Evolutionary conservation across 2,888 invertebrate species (phyloP).

Genomic region (Pollenia angustigena): DNA sequence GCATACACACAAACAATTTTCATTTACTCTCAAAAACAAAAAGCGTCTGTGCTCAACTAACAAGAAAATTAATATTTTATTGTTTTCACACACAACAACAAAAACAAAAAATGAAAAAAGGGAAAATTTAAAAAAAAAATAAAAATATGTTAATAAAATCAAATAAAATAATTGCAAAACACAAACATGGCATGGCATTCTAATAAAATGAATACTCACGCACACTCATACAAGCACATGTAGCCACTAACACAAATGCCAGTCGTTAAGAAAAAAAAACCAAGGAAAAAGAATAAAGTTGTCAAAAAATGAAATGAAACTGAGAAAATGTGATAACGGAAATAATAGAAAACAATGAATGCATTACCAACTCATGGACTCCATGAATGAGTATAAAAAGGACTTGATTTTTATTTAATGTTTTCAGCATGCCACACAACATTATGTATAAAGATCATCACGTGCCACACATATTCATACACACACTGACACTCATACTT

Average conservation of each 20-base stretch:
- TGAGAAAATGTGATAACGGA: constrained; percentile 69
- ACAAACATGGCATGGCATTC: constrained; percentile 75
- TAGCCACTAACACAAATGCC: constrained; percentile 59
- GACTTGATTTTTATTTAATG: constrained; percentile 18
- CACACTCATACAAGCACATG: constrained; percentile 50
- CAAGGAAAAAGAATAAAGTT: constrained; percentile 56
- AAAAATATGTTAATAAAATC: constrained; percentile 78
- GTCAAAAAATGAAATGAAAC: constrained; percentile 64
- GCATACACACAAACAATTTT: neutral
- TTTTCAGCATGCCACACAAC: constrained; percentile 40
- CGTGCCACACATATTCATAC: constrained; percentile 60
- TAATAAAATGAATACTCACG: constrained; percentile 62
- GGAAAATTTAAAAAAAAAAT: constrained; percentile 55
- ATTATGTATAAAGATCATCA: constrained; percentile 63
- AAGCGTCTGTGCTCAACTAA: constrained; percentile 74
- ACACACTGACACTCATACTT: constrained; percentile 2
- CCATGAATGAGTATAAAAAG: constrained; percentile 49
- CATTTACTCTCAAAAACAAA: constrained; percentile 56
- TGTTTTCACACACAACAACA: constrained; percentile 76
- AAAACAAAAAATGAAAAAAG: constrained; percentile 78
- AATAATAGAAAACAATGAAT: constrained; percentile 74
- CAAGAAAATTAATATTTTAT: constrained; percentile 83
- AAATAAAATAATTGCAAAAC: constrained; percentile 75
- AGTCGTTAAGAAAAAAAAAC: constrained; percentile 60
- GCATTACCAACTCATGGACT: constrained; percentile 74